Evolutionary conservation across 2,113 vertebrate species (phyloP).

Genomic region (Pogona vitticeps): DNA sequence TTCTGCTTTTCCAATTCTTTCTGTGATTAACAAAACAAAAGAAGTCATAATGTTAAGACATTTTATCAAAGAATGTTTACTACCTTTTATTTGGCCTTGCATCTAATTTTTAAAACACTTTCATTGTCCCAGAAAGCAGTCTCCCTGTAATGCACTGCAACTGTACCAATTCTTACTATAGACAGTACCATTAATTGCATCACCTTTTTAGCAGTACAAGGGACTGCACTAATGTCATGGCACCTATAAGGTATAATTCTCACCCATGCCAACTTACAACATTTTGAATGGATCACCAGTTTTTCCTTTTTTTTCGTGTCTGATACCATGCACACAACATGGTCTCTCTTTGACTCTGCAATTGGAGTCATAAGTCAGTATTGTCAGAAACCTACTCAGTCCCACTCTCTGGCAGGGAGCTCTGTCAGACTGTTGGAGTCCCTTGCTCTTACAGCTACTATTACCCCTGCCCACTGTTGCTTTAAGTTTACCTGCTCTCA

Average conservation of each 20-base stretch:
- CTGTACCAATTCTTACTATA: neutral
- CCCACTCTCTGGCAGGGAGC: neutral
- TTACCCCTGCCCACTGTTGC: neutral
- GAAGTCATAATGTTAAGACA: neutral
- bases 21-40: conserved; percentile 67
- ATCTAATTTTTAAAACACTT: neutral
- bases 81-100: neutral
- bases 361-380: neutral
- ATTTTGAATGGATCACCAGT: neutral
- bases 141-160: neutral
- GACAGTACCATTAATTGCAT: neutral
- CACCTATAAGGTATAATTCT: neutral
- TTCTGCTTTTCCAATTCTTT: conserved; percentile 86
- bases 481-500: neutral
- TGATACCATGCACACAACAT: neutral
- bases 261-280: neutral
- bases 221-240: neutral
- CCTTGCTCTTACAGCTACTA: neutral
- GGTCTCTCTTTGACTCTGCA: neutral
- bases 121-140: neutral
- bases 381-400: neutral
- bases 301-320: neutral
- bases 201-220: neutral
- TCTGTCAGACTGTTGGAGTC: neutral
- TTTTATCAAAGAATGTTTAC: neutral